These are phyloP conservation scores for Zophobas morio DNA, from an alignment of 1,140 invertebrate genomes.

Conservation along the genomic window DNA sequence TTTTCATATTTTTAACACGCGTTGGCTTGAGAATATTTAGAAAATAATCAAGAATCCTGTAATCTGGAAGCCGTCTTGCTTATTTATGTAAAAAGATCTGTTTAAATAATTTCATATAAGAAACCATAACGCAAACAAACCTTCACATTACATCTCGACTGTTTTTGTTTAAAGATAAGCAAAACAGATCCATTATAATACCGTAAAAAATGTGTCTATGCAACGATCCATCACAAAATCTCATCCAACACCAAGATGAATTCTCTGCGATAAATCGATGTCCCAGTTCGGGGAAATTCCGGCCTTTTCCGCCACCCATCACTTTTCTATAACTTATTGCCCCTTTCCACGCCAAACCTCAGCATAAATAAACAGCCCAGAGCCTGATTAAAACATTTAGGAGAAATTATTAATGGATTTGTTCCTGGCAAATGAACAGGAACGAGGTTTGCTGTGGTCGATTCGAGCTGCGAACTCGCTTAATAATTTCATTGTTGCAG, in stretches of 20 bases:
- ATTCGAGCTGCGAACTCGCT: background rate
- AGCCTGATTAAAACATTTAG: constrained; percentile 31
- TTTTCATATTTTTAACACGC: constrained; percentile 33
- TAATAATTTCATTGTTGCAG: constrained; percentile 44
- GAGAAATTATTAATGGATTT: constrained; percentile 38
- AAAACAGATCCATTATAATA: constrained; percentile 17
- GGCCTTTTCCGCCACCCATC: constrained; percentile 30
- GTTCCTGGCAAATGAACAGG: constrained; percentile 30
- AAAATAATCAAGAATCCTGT: constrained; percentile 26
- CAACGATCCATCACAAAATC: constrained; percentile 19
- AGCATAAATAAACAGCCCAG: constrained; percentile 38
- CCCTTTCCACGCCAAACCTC: constrained; percentile 39
- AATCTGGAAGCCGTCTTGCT: constrained; percentile 9
- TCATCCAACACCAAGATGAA: constrained; percentile 19
- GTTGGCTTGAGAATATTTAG: constrained; percentile 22
- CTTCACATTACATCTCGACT: constrained; percentile 16
- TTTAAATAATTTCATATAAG: constrained; percentile 41
- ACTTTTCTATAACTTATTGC: constrained; percentile 36
- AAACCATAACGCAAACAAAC: constrained; percentile 38
- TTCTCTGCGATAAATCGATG: constrained; percentile 30
- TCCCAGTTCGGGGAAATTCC: constrained; percentile 29
- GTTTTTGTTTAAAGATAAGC: constrained; percentile 18
- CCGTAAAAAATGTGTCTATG: constrained; percentile 23
- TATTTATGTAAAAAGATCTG: constrained; percentile 45
- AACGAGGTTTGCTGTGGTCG: constrained; percentile 26